These are phyloP conservation scores for Chloropsis hardwickii DNA, from an alignment of 2,113 vertebrate species.

Conservation along the genomic window DNA sequence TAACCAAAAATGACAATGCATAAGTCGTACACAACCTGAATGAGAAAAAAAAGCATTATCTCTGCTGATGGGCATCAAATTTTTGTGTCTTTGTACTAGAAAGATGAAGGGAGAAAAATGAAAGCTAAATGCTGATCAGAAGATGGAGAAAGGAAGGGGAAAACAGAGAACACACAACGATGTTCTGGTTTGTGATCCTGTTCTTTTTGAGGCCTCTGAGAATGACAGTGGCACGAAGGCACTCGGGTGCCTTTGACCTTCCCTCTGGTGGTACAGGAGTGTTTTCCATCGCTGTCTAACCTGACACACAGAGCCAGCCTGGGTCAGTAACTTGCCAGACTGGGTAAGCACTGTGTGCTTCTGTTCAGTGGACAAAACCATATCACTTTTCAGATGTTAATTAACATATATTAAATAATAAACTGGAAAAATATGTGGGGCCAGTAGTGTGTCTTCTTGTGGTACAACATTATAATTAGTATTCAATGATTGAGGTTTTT, in stretches of 20 bases:
- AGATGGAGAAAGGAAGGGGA: neutral
- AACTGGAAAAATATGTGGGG: neutral
- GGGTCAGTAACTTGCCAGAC: neutral
- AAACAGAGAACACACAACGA: neutral
- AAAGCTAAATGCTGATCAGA: neutral
- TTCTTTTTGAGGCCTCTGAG: neutral
- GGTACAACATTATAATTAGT: neutral
- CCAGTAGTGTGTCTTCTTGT: neutral
- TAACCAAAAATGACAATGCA: neutral
- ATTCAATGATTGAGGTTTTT: neutral
- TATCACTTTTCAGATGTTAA: neutral
- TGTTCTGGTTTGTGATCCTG: neutral
- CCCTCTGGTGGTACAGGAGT: neutral
- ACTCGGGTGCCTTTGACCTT: neutral
- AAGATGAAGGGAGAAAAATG: neutral
- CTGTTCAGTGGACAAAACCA: neutral
- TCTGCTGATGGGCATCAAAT: neutral
- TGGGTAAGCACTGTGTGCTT: neutral
- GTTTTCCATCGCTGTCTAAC: neutral
- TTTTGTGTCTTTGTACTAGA: neutral
- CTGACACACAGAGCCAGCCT: neutral
- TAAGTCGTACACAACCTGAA: neutral
- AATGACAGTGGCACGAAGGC: accelerated
- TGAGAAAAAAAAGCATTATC: neutral
- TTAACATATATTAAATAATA: conserved; percentile 1